These are phyloP conservation scores for Salvelinus alpinus DNA, from an alignment of 2,113 vertebrate species.

Conservation along the genomic window DNA sequence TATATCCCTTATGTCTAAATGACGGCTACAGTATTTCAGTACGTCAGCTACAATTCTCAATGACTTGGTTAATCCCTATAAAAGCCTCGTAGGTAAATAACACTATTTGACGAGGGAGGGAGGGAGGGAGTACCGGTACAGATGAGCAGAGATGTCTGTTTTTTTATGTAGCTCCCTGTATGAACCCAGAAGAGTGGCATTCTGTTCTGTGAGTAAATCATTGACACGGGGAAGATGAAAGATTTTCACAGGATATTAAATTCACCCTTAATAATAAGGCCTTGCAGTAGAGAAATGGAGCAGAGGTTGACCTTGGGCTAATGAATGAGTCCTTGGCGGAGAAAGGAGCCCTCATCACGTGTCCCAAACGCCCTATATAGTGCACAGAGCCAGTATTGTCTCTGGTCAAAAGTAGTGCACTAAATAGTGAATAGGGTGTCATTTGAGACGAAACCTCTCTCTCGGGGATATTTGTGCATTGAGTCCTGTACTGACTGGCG, in stretches of 20 bases:
- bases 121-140: not conserved
- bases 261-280: slow-evolving; percentile 21
- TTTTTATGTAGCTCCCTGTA: slow-evolving; percentile 32
- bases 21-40: too few species aligned
- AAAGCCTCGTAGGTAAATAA: not conserved
- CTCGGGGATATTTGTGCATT: slow-evolving; percentile 20
- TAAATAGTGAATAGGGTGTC: too few species aligned
- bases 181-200: slow-evolving; percentile 25
- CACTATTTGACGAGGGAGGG: not conserved
- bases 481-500: slow-evolving; percentile 12
- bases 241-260: slow-evolving; percentile 52
- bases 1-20: not conserved
- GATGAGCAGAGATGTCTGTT: not conserved
- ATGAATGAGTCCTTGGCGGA: slow-evolving; percentile 41
- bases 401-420: too few species aligned
- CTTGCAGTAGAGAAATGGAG: slow-evolving; percentile 7
- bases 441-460: too few species aligned
- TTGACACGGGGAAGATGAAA: slow-evolving; percentile 37
- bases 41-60: too few species aligned
- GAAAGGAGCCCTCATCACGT: not conserved
- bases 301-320: slow-evolving; percentile 23
- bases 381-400: too few species aligned
- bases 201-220: slow-evolving; percentile 42
- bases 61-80: too few species aligned
- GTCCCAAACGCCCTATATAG: too few species aligned